Conservation (phyloP, 2,113 vertebrate species). For the Xenopus borealis region DNA sequence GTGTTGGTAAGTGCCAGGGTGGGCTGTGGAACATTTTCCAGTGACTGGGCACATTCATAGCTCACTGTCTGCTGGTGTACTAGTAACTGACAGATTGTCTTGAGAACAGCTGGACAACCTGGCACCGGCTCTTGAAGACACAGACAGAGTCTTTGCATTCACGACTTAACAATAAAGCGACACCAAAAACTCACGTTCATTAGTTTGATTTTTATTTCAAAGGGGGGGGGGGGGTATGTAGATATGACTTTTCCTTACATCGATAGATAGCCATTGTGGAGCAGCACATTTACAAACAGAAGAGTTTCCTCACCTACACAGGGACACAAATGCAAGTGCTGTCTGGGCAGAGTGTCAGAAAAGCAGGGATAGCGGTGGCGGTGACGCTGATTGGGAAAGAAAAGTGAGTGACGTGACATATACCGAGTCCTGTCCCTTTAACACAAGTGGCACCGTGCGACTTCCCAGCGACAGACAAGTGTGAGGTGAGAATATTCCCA, state of each 20-base stretch:
- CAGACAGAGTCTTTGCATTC: too few species aligned
- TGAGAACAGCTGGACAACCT: too few species aligned
- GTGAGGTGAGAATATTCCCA: neutral
- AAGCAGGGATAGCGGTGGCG: neutral
- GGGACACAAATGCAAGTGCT: conserved; percentile 36
- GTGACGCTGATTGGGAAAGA: neutral
- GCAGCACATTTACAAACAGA: conserved; percentile 54
- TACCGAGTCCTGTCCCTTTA: neutral
- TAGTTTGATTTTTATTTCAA: conserved; percentile 68
- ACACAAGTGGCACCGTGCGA: neutral
- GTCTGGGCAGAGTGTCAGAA: neutral
- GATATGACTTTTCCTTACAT: conserved; percentile 62
- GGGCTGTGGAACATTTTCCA: too few species aligned
- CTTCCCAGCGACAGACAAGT: neutral
- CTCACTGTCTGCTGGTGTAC: too few species aligned
- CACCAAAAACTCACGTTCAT: conserved; percentile 43
- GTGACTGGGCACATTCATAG: too few species aligned
- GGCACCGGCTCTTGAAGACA: too few species aligned
- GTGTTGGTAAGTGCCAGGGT: too few species aligned
- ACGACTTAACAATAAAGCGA: too few species aligned
- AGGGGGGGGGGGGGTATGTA: conserved; percentile 51
- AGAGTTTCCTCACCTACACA: conserved; percentile 44
- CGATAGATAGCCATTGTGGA: conserved; percentile 57
- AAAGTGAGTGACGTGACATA: neutral
- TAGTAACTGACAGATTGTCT: too few species aligned